These are phyloP conservation scores for Equus przewalskii DNA, from an alignment of 2,113 vertebrate species.

Conservation along the genomic window DNA sequence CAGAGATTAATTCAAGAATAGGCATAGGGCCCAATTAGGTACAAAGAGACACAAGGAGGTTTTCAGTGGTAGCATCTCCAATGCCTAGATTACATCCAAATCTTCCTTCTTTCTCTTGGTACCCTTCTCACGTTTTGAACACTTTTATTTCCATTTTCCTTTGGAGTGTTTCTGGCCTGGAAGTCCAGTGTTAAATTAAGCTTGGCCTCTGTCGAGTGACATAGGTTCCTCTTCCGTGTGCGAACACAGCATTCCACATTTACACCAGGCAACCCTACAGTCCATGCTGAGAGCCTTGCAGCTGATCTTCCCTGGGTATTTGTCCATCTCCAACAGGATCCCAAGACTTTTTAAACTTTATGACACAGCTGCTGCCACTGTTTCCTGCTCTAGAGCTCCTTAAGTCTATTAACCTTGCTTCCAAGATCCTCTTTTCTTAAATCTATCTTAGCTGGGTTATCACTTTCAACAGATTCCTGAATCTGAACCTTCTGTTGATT, in stretches of 20 bases:
- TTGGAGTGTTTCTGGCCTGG: conserved; percentile 29
- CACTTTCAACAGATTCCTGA: conserved; percentile 4
- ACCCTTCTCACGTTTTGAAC: conserved; percentile 31
- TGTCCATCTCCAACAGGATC: conserved; percentile 3
- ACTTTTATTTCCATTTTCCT: conserved; percentile 52
- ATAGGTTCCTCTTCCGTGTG: background rate
- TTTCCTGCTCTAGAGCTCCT: conserved; percentile 43
- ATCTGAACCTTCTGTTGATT: background rate
- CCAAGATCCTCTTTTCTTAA: conserved; percentile 25
- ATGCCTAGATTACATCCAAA: background rate
- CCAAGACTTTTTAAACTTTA: background rate
- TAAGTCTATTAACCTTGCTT: conserved; percentile 29
- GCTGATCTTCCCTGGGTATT: background rate
- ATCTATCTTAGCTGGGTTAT: background rate
- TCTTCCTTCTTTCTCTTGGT: conserved; percentile 32
- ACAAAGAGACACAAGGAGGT: background rate
- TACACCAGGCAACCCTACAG: background rate
- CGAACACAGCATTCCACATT: background rate
- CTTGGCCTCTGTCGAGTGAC: background rate
- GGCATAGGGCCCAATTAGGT: background rate
- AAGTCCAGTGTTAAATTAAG: background rate
- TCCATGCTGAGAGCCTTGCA: background rate
- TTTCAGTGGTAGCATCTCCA: background rate
- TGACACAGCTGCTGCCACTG: background rate
- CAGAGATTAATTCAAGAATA: conserved; percentile 25